Conservation (phyloP, 2,113 vertebrate genomes). For the Corythaeola cristata region DNA sequence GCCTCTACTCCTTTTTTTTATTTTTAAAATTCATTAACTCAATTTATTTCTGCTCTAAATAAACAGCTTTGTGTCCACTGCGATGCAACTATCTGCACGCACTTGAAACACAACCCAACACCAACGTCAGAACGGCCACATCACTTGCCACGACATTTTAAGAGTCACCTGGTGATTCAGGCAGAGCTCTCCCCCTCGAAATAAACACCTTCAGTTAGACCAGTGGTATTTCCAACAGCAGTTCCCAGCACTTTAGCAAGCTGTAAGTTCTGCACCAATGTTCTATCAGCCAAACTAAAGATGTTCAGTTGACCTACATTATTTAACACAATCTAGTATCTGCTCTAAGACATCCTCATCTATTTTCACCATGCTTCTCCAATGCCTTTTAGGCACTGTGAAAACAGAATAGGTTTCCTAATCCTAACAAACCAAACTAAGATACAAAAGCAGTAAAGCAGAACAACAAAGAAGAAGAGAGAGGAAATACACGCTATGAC, state of each 20-base stretch:
- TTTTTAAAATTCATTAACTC: background rate
- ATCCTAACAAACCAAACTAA: background rate
- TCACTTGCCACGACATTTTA: accelerated
- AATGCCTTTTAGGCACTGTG: background rate
- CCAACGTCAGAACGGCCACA: accelerated
- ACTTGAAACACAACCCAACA: background rate
- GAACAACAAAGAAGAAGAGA: background rate
- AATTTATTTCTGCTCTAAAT: background rate
- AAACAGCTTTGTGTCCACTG: background rate
- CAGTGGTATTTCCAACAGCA: background rate
- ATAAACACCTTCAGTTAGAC: background rate
- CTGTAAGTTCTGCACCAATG: background rate
- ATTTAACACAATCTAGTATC: background rate
- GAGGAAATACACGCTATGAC: accelerated
- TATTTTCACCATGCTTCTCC: background rate
- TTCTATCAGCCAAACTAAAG: background rate
- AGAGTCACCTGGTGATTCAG: background rate
- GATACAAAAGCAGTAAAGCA: background rate
- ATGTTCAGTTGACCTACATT: background rate
- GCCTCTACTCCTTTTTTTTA: background rate
- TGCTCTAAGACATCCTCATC: background rate
- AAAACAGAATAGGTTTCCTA: background rate
- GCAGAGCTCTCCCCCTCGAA: background rate
- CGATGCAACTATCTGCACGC: background rate
- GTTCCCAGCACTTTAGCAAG: background rate